A percentile compares a stretch with the other conserved stretches of the same genome.
Evolutionary conservation across 2,888 invertebrate genomes (phyloP).

Genomic region (Sturmia bella): DNA sequence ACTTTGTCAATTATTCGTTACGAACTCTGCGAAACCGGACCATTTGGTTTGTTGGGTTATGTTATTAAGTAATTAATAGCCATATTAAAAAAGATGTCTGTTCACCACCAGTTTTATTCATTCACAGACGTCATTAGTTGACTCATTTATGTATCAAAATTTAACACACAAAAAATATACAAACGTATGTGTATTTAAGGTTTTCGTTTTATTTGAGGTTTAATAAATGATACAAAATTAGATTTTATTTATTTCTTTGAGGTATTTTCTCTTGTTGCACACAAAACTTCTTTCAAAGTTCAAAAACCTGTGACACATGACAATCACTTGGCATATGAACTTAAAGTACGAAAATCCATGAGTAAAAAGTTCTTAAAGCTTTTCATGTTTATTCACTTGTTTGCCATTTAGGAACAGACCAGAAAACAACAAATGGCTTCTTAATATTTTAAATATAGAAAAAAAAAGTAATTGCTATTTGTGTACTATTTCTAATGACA

Average conservation of each 20-base stretch:
- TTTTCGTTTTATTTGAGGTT: background rate
- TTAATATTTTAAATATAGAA: conserved; percentile 4
- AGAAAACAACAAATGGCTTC: conserved; percentile 14
- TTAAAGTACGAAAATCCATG: background rate
- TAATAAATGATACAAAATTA: background rate
- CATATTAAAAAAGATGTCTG: no score
- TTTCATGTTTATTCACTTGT: background rate
- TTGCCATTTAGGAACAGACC: background rate
- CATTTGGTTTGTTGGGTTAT: background rate
- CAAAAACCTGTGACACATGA: conserved; percentile 27
- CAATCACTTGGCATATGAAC: conserved; percentile 24
- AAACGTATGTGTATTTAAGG: no score
- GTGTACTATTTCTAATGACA: conserved; percentile 29
- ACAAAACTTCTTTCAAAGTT: conserved; percentile 24
- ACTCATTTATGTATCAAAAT: no score
- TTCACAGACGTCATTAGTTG: no score
- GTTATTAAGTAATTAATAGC: no score
- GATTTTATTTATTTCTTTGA: background rate
- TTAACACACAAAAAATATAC: no score
- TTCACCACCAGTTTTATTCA: no score
- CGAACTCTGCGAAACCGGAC: no score
- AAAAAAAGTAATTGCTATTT: conserved; percentile 37
- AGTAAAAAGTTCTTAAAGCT: conserved; percentile 20
- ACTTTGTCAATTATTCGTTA: no score
- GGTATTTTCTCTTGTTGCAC: conserved; percentile 2